These are phyloP conservation scores for Melanostigma gelatinosum DNA, from an alignment of 2,113 vertebrate species.

Conservation along the genomic window DNA sequence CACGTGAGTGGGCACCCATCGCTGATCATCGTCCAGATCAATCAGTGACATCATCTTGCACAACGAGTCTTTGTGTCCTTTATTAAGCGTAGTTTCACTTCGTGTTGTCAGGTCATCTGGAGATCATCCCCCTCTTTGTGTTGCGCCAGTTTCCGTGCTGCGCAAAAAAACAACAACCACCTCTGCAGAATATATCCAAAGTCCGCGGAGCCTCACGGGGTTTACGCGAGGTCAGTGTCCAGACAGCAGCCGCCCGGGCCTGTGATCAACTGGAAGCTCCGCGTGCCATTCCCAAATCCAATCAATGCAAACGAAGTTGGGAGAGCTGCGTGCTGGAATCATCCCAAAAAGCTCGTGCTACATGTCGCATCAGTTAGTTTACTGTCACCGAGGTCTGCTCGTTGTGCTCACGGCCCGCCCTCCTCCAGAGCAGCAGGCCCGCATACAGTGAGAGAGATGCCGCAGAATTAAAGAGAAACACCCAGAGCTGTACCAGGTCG, in stretches of 20 bases:
- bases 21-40: conserved; percentile 84
- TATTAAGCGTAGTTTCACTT: neutral
- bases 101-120: neutral
- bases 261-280: conserved; percentile 6
- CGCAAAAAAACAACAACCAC: conserved; percentile 34
- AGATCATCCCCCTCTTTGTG: conserved; percentile 35
- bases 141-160: conserved; percentile 45
- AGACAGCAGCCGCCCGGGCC: neutral
- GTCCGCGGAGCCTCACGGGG: conserved; percentile 33
- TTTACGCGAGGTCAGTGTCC: conserved; percentile 43
- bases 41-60: conserved; percentile 77
- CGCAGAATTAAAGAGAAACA: conserved; percentile 79
- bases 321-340: conserved; percentile 6
- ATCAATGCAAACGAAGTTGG: conserved; percentile 35
- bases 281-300: conserved; percentile 35
- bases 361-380: conserved; percentile 47
- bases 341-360: neutral
- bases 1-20: conserved; percentile 94
- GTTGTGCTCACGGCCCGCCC: conserved; percentile 68
- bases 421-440: conserved; percentile 54
- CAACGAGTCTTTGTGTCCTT: neutral
- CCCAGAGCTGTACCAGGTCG: conserved; percentile 16
- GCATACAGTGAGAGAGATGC: conserved; percentile 56
- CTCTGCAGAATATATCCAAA: conserved; percentile 67
- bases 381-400: conserved; percentile 55